phyloP scores from a whole-genome alignment of 2,113 vertebrate genomes.

The Panthera leo region DNA sequence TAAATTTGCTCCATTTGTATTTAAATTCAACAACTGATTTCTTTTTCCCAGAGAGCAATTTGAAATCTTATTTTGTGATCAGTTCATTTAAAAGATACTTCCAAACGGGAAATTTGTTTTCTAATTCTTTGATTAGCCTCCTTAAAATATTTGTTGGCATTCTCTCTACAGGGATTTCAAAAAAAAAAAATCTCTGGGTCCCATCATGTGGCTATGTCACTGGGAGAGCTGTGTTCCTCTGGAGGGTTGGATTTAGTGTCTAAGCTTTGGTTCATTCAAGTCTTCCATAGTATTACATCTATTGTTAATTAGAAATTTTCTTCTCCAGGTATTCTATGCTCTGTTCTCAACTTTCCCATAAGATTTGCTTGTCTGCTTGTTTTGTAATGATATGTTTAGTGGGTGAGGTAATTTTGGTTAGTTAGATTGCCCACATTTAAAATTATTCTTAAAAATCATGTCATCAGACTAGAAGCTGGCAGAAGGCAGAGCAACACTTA shows the following conservation, averaged over 20 bases:
- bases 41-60: slow-evolving; percentile 1
- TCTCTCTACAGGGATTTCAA: not conserved
- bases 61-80: not conserved
- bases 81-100: not conserved
- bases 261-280: not conserved
- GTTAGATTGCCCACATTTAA: not conserved
- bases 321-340: not conserved
- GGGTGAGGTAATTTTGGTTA: not conserved
- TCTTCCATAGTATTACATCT: not conserved
- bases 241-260: not conserved
- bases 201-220: not conserved
- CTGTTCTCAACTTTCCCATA: not conserved
- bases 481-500: not conserved
- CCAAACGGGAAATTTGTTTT: not conserved
- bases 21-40: not conserved
- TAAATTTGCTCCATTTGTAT: not conserved
- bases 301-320: not conserved
- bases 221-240: not conserved
- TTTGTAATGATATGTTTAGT: not conserved
- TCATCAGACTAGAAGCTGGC: not conserved
- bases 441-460: slow-evolving; percentile 12
- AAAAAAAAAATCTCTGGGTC: not conserved
- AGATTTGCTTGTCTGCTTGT: not conserved
- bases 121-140: not conserved
- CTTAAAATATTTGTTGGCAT: not conserved